Evolutionary conservation across 2,888 invertebrate genomes (phyloP), one percentile per base, ranked within the genome.

Genomic region (Drosophila borborema): DNA sequence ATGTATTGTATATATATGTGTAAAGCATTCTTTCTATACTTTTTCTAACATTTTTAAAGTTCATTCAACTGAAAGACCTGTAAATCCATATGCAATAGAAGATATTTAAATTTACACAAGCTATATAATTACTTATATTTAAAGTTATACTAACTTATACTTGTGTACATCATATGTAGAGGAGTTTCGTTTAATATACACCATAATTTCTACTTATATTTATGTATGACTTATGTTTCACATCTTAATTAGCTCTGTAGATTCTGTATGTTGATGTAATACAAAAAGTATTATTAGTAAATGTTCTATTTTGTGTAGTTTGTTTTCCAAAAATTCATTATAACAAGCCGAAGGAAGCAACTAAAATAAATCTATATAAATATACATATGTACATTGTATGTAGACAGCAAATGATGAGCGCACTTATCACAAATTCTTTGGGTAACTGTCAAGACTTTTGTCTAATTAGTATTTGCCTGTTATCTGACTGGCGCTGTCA

Each of bases 21-120:
- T 77, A 78, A 72, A 69, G 65, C 76, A 82, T 77, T 82, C 86
- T 80, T 86, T 85, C 67, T 84, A 84, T 78, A 82, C 73, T 71
- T 85, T 83, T 87, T 80, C 82, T 85, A 84, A 74, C 59, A 72
- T 72, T 79, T 86, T 71, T 74, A 70, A 64, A 31, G 60, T 86
- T 80, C 67, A 75, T 69, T 69, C 70, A 68, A 56, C 58, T 69
- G 65, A 67, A 70, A 45, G 51, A 65, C 49, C 58, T 61, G 60
- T 64, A 70, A 62, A 61, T 64, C 56, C 56, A 53, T 51, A 56
- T 12, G 72, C 72, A 77, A 76, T 64, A 72, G 59, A 68, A 46
- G 14, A 58, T 41, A 43, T 28, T 45, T 68, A 9, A 41, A 56
- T 51, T 72, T 72, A 49, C 46, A 58, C 34, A 53, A 36, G 9